Conservation (phyloP, 2,888 invertebrate species). For the Cheilosia vernalis region DNA sequence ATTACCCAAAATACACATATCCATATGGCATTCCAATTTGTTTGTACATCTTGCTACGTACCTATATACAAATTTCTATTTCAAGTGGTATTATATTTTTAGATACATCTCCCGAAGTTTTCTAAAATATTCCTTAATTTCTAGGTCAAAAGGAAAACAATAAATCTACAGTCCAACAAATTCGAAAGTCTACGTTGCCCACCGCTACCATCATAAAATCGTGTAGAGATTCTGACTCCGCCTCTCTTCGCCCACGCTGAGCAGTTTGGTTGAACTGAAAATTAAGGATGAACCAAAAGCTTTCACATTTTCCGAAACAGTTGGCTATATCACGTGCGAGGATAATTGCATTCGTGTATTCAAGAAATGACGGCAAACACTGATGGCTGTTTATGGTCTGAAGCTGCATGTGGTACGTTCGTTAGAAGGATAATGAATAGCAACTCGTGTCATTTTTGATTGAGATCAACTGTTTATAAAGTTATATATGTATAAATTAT, state of each 20-base stretch:
- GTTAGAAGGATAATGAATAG: conserved; percentile 61
- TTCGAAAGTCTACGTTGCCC: background rate
- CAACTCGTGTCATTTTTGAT: conserved; percentile 60
- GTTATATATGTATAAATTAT: background rate
- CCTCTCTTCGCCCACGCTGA: conserved; percentile 48
- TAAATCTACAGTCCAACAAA: conserved; percentile 5
- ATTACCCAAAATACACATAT: too few relatives aligned
- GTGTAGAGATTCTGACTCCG: conserved; percentile 63
- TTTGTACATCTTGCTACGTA: too few relatives aligned
- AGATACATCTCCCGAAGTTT: too few relatives aligned
- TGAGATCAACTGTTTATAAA: conserved; percentile 44
- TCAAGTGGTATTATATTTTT: too few relatives aligned
- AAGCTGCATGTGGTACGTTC: conserved; percentile 66
- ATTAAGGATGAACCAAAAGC: conserved; percentile 56
- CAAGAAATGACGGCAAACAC: conserved; percentile 46
- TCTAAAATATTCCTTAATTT: too few relatives aligned
- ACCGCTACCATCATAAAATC: conserved; percentile 24
- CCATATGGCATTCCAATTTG: too few relatives aligned
- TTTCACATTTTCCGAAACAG: conserved; percentile 46
- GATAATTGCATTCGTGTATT: conserved; percentile 66
- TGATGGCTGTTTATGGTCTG: conserved; percentile 47
- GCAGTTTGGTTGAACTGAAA: conserved; percentile 9
- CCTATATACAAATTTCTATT: too few relatives aligned
- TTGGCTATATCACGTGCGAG: conserved; percentile 62
- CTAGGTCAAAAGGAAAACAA: background rate